Evolutionary conservation across 2,113 vertebrate genomes (phyloP).

Genomic region (Peromyscus leucopus): DNA sequence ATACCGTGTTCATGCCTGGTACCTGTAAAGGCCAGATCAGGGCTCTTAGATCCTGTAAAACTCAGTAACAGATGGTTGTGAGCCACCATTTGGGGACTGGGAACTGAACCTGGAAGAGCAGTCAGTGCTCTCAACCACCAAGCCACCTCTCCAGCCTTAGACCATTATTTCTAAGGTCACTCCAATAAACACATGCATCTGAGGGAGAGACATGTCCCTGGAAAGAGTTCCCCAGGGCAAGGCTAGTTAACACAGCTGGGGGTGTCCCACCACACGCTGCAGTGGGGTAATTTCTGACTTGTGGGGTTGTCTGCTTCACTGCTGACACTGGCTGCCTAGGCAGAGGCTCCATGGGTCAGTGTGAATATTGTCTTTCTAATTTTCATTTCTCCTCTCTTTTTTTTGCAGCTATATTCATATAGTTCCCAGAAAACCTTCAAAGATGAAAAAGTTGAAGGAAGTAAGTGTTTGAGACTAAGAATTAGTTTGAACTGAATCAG

Average conservation of each 20-base stretch:
- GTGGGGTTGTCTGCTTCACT: not conserved
- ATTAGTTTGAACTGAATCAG: not conserved
- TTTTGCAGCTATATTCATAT: slow-evolving; percentile 87
- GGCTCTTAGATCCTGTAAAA: too few species aligned
- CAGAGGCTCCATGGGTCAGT: not conserved
- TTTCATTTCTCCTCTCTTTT: slow-evolving; percentile 11
- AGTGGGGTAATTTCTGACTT: not conserved
- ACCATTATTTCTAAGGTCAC: not conserved
- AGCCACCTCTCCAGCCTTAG: not conserved
- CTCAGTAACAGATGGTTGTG: not conserved
- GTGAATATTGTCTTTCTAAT: slow-evolving; percentile 49
- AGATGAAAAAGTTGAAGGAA: slow-evolving; percentile 85
- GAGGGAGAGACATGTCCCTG: not conserved
- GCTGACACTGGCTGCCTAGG: too few species aligned
- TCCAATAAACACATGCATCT: not conserved
- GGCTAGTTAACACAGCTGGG: not conserved
- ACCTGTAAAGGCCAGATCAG: not conserved
- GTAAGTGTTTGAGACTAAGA: slow-evolving; percentile 81
- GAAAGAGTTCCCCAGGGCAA: not conserved
- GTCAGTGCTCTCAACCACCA: not conserved
- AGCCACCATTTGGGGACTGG: not conserved
- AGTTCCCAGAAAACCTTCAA: slow-evolving; percentile 86
- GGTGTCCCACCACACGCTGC: accelerated
- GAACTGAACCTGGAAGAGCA: not conserved
- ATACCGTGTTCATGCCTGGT: not conserved